Evolutionary conservation across 1,140 invertebrate genomes (phyloP).

Genomic region (Tetragnatha versicolor): DNA sequence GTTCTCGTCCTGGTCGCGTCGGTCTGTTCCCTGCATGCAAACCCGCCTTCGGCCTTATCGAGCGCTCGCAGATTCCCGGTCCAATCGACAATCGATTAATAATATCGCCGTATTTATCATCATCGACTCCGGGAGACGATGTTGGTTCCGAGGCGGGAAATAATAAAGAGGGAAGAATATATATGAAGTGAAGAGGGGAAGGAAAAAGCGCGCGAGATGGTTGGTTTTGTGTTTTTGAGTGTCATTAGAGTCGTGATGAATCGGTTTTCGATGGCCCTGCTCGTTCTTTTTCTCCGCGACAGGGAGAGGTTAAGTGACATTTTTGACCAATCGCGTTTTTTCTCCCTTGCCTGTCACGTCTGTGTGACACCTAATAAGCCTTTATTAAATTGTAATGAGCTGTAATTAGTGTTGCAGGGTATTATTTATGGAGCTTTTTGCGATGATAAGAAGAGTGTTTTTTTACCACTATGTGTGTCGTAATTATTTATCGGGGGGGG

Average conservation of each 20-base stretch:
- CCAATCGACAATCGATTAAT: conserved; percentile 48
- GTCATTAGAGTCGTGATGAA: conserved; percentile 40
- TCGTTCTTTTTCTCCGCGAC: too few relatives aligned
- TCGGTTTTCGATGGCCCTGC: conserved; percentile 45
- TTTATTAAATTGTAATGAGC: conserved; percentile 47
- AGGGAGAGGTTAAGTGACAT: conserved; percentile 46
- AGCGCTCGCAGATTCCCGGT: conserved; percentile 44
- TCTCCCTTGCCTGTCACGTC: conserved; percentile 15
- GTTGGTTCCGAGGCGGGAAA: too few relatives aligned
- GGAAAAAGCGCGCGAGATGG: background rate
- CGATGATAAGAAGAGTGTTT: background rate
- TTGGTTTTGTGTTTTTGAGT: conserved; percentile 33
- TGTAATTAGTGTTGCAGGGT: background rate
- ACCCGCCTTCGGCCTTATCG: conserved; percentile 33
- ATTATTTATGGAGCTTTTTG: background rate
- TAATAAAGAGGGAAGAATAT: background rate
- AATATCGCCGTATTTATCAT: conserved; percentile 50
- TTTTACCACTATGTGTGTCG: too few relatives aligned
- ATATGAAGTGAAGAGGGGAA: background rate
- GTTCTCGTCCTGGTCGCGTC: too few relatives aligned
- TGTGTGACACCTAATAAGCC: conserved; percentile 15
- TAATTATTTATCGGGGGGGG: too few relatives aligned
- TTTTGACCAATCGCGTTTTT: conserved; percentile 11
- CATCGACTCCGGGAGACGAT: conserved; percentile 41
- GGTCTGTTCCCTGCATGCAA: too few relatives aligned